Conservation (phyloP, 1,140 invertebrate genomes). For the Eciton burchellii region DNA sequence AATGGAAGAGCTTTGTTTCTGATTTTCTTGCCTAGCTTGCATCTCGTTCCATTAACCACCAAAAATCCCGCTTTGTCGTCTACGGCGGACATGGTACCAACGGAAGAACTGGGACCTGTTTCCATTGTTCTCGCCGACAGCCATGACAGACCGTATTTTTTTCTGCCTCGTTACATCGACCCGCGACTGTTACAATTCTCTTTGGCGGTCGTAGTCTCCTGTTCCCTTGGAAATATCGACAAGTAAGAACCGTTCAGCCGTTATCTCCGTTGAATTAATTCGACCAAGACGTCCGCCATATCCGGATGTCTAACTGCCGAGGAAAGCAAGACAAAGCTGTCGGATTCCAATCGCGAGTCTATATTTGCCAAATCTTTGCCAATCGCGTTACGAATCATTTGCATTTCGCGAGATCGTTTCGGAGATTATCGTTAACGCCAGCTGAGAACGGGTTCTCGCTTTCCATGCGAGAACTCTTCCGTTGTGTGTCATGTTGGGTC, state of each 20-base stretch:
- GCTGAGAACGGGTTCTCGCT: background rate
- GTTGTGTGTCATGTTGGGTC: background rate
- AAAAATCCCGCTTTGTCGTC: slow-evolving; percentile 24
- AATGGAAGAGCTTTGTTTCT: no score
- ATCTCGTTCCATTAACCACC: slow-evolving; percentile 7
- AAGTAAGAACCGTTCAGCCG: slow-evolving; percentile 8
- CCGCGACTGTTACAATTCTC: slow-evolving; percentile 4
- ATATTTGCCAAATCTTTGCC: background rate
- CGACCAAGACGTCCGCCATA: slow-evolving; percentile 10
- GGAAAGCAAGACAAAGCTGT: slow-evolving; percentile 22
- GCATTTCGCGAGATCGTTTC: background rate
- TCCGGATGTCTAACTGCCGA: slow-evolving; percentile 41
- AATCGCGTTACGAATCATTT: background rate
- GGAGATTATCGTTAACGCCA: background rate
- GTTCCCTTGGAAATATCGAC: slow-evolving; percentile 15
- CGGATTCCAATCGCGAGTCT: background rate
- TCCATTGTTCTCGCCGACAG: slow-evolving; percentile 50
- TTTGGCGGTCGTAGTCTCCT: background rate
- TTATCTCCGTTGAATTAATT: slow-evolving; percentile 32
- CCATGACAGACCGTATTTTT: slow-evolving; percentile 45
- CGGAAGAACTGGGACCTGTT: slow-evolving; percentile 43
- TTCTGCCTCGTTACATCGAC: background rate
- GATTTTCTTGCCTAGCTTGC: background rate
- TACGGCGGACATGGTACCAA: slow-evolving; percentile 10
- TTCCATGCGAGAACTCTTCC: background rate